Evolutionary conservation across 2,113 vertebrate genomes (phyloP), one percentile per base, ranked within the genome.

Genomic region (Oryzias curvinotus): DNA sequence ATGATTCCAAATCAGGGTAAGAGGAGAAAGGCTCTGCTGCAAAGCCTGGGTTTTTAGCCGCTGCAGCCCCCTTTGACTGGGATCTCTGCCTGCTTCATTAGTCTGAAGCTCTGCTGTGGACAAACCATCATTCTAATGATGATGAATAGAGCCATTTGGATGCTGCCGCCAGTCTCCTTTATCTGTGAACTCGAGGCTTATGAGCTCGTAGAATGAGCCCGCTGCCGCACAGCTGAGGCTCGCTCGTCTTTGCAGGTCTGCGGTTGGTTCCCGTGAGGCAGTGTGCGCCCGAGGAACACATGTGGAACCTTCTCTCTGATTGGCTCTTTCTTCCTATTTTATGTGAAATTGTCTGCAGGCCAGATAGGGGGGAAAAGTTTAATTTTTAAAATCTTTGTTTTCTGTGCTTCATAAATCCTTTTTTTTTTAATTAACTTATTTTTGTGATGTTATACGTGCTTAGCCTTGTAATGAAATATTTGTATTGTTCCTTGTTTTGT

Each of bases 1-100:
- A 95, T 77, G 96, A 99, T 89, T 91, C 87, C 84, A 98, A 92
- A 86, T 92, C 93, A 43, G 96, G 97, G 97, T 98, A 86, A 96
- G 95, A 89, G 57, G 61, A 10, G 62, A 41, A 59, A 45, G 60
- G 44, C 52, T 18, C 53, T 16, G 5, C 57, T 1, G 10, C 4
- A 26, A 12, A 41, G 68, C 71, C 66, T 67, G 59, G 49, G 61
- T 63, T 57, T 63, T 57, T 36, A 65, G 57, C 57, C 61, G 44
- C 65, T 42, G 53, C 44, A 49, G 30, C 70, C 36, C 41, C 46
- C 57, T 53, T 23, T 52, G 75, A 77, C 77, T 71, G 71, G 68
- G 71, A 73, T 68, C 61, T 43, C 45, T 65, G 82, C 73, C 71
- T 62, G 78, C 30, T 62, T 80, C 76, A 75, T 88, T 83, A 86